A percentile compares a stretch with the other conserved stretches of the same genome.
These are phyloP conservation scores for Paralvinella palmiformis DNA, from an alignment of 1,140 invertebrate species.

Conservation along the genomic window DNA sequence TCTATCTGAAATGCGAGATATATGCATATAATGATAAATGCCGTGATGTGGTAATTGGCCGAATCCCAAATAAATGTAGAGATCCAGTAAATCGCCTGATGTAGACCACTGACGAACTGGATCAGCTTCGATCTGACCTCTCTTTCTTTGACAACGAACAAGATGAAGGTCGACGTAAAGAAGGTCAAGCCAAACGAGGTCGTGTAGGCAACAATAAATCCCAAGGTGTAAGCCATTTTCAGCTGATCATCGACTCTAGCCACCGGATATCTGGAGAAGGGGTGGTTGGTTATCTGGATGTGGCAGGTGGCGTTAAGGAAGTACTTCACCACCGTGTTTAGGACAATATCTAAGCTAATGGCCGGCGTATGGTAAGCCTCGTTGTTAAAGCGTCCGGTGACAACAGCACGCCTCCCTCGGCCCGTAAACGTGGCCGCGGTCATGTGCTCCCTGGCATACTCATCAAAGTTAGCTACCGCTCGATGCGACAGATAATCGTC, in stretches of 20 bases:
- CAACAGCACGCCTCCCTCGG: neutral
- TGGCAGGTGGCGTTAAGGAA: neutral
- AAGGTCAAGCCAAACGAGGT: conserved; percentile 42
- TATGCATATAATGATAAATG: conserved; percentile 29
- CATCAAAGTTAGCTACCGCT: no score
- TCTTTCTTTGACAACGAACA: conserved; percentile 34
- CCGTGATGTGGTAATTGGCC: conserved; percentile 41
- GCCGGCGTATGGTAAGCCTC: neutral
- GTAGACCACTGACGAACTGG: conserved; percentile 53
- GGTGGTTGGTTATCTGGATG: neutral
- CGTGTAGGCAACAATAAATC: conserved; percentile 1
- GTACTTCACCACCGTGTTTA: neutral
- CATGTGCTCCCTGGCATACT: no score
- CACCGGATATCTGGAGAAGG: neutral
- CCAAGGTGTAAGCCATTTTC: no score
- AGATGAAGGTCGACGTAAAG: conserved; percentile 35
- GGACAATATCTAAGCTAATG: neutral
- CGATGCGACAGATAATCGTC: no score
- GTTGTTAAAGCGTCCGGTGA: neutral
- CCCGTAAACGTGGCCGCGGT: no score
- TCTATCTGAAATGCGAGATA: conserved; percentile 48
- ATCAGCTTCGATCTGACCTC: conserved; percentile 36
- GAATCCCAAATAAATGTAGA: conserved; percentile 66
- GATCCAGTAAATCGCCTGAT: conserved; percentile 65
- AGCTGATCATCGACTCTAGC: no score